Conservation (phyloP, 2,797 vertebrate species). For the Cynodonichthys magdalenae region DNA sequence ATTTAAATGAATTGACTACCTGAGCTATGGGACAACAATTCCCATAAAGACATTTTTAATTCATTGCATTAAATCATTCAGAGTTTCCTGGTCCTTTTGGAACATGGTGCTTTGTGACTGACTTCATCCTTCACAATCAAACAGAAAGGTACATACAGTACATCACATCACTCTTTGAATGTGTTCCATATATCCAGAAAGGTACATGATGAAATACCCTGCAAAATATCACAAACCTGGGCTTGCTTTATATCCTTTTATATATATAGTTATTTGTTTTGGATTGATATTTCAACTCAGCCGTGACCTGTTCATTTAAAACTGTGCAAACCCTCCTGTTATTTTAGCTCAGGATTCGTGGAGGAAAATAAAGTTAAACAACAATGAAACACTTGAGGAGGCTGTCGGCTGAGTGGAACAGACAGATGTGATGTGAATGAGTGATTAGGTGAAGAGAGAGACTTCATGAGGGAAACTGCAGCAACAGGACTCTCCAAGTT, state of each 20-base stretch:
- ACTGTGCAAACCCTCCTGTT: slow-evolving; percentile 33
- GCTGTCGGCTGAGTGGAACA: slow-evolving; percentile 33
- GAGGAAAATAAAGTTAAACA: slow-evolving; percentile 38
- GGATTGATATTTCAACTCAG: slow-evolving; percentile 44
- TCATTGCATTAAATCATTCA: slow-evolving; percentile 33
- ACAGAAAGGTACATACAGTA: slow-evolving; percentile 36
- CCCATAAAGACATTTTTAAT: slow-evolving; percentile 40
- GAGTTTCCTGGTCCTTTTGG: slow-evolving; percentile 20
- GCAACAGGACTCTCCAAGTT: slow-evolving; percentile 24
- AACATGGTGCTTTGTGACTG: slow-evolving; percentile 31
- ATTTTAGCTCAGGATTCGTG: slow-evolving; percentile 26
- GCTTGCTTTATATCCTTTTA: slow-evolving; percentile 1
- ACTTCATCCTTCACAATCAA: slow-evolving; percentile 58
- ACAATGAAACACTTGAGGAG: slow-evolving; percentile 32
- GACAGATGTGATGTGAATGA: slow-evolving; percentile 43
- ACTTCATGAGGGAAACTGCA: slow-evolving; percentile 36
- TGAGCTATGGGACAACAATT: slow-evolving; percentile 35
- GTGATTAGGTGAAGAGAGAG: slow-evolving; percentile 35
- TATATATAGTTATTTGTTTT: slow-evolving; percentile 11
- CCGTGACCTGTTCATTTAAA: slow-evolving; percentile 56
- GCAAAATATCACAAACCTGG: slow-evolving; percentile 58
- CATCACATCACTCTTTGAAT: slow-evolving; percentile 35
- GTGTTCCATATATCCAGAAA: slow-evolving; percentile 55
- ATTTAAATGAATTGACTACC: slow-evolving; percentile 37
- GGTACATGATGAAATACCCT: slow-evolving; percentile 71